phyloP scores from a whole-genome alignment of 2,113 vertebrate genomes.

The Caloenas nicobarica region DNA sequence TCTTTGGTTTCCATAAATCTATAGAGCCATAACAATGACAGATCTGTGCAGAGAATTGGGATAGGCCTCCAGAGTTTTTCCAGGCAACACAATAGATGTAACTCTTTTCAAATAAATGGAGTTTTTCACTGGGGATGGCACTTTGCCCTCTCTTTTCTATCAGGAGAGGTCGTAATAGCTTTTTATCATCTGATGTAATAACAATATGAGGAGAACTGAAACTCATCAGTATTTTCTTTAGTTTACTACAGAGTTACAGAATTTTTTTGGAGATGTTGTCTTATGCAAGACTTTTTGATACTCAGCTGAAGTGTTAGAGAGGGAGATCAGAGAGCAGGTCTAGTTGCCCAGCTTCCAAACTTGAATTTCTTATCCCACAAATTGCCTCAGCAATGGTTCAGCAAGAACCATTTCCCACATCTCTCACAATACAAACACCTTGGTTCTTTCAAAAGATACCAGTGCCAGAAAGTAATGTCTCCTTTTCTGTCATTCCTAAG shows the following conservation, averaged over 20 bases:
- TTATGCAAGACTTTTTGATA: neutral
- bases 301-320: neutral
- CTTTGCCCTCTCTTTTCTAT: neutral
- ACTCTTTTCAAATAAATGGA: neutral
- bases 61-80: neutral
- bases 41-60: neutral
- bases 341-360: neutral
- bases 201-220: neutral
- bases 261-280: neutral
- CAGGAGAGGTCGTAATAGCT: neutral
- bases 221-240: neutral
- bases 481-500: neutral
- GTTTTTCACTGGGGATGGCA: neutral
- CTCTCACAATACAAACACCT: neutral
- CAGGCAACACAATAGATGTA: neutral
- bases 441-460: neutral
- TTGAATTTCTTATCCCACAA: neutral
- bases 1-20: neutral
- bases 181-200: neutral
- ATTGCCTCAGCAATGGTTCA: neutral
- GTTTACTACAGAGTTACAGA: neutral
- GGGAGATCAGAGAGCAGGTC: neutral
- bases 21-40: neutral
- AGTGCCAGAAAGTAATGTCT: neutral
- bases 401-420: neutral